These are phyloP conservation scores for Bubo blakistoni DNA, from an alignment of 2,113 vertebrate genomes.

Conservation along the genomic window DNA sequence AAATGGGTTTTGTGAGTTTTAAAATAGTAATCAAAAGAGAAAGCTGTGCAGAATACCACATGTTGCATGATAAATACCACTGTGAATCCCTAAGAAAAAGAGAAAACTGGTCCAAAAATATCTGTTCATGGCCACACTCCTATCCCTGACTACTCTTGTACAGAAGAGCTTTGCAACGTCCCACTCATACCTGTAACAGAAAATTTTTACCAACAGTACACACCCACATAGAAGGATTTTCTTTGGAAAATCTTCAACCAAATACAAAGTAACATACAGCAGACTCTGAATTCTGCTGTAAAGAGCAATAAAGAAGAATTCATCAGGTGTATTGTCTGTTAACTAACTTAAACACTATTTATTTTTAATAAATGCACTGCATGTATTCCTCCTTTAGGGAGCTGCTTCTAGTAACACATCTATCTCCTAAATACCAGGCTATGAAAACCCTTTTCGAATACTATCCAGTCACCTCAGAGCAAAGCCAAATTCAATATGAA, in stretches of 20 bases:
- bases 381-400: not conserved
- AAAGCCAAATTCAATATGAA: not conserved
- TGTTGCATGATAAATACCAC: constrained; percentile 17
- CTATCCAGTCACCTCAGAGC: not conserved
- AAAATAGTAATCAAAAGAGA: constrained; percentile 31
- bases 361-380: not conserved
- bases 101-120: not conserved
- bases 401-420: not conserved
- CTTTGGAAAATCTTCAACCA: not conserved
- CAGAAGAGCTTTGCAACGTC: not conserved
- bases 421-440: not conserved
- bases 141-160: not conserved
- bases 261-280: not conserved
- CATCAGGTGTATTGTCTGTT: not conserved
- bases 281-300: not conserved
- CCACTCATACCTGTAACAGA: not conserved
- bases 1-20: constrained; percentile 16
- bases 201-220: not conserved
- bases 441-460: not conserved
- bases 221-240: not conserved
- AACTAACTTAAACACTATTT: not conserved
- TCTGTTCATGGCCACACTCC: not conserved
- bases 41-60: not conserved
- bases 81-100: constrained; percentile 5
- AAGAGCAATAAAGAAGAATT: not conserved